A percentile compares a stretch with the other conserved stretches of the same genome.
Evolutionary conservation across 2,888 invertebrate genomes (phyloP).

Genomic region (Tenthredo scrophulariae): DNA sequence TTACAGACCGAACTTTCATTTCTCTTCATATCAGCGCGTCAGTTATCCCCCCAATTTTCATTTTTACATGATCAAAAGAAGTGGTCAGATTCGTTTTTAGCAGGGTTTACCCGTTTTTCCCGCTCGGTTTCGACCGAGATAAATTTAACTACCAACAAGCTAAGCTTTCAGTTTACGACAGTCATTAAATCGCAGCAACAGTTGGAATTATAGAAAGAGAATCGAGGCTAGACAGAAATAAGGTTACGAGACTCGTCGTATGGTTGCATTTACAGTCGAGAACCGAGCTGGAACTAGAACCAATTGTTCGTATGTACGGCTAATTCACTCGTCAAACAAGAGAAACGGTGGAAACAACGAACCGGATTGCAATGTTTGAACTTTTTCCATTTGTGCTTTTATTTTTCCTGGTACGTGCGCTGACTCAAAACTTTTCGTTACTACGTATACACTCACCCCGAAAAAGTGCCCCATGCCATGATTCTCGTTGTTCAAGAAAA

Average conservation of each 20-base stretch:
- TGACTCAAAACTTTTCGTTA: slow-evolving; percentile 30
- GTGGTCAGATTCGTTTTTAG: not conserved
- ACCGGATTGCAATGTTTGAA: slow-evolving; percentile 52
- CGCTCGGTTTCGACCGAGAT: not conserved
- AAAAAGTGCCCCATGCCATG: not conserved
- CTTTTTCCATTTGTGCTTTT: slow-evolving; percentile 42
- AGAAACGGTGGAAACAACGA: slow-evolving; percentile 51
- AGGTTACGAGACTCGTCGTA: slow-evolving; percentile 35
- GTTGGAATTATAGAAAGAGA: slow-evolving; percentile 28
- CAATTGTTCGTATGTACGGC: slow-evolving; percentile 48
- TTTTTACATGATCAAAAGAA: not conserved
- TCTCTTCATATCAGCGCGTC: not conserved
- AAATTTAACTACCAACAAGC: slow-evolving; percentile 3
- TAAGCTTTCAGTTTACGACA: not conserved
- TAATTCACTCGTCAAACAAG: slow-evolving; percentile 54
- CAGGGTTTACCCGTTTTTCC: not conserved
- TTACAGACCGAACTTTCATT: not conserved
- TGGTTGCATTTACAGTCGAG: slow-evolving; percentile 23
- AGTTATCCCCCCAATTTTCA: not conserved
- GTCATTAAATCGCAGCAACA: slow-evolving; percentile 40
- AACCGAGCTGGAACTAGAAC: slow-evolving; percentile 31
- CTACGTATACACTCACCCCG: slow-evolving; percentile 4
- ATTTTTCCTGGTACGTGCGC: slow-evolving; percentile 36
- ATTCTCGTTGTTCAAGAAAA: slow-evolving; percentile 14
- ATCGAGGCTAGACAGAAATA: slow-evolving; percentile 6